phyloP scores from a whole-genome alignment of 2,797 vertebrate genomes.

The Phrynocephalus guinanensis region DNA sequence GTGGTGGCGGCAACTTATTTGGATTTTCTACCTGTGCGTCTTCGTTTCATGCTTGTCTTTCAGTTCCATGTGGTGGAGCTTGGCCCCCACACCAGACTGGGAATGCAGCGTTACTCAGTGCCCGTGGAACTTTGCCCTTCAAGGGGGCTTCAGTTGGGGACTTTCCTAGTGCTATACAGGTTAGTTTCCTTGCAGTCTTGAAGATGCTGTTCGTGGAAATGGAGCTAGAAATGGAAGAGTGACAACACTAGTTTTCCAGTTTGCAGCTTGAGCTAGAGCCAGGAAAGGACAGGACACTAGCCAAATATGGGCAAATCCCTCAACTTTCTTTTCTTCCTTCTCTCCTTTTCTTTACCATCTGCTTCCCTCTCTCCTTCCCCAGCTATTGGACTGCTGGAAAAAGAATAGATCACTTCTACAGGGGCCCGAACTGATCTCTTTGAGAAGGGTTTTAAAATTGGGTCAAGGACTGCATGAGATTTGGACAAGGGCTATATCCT shows the following conservation, averaged over 20 bases:
- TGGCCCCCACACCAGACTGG: constrained; percentile 23
- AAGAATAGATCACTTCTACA: neutral
- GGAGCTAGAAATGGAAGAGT: neutral
- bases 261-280: neutral
- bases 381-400: neutral
- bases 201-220: neutral
- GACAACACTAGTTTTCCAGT: neutral
- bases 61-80: constrained; percentile 32
- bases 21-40: neutral
- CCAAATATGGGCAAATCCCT: neutral
- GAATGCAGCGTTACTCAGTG: constrained; percentile 19
- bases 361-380: neutral
- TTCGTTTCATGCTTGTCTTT: neutral
- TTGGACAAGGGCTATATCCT: neutral
- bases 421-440: neutral
- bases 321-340: neutral
- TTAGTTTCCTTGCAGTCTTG: neutral
- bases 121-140: constrained; percentile 16
- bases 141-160: neutral
- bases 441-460: neutral
- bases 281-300: neutral
- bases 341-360: neutral
- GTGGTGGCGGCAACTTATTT: neutral
- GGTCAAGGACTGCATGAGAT: neutral
- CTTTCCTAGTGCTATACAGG: constrained; percentile 20